Conservation (phyloP, 2,113 vertebrate genomes). For the Marmota flaviventris region DNA sequence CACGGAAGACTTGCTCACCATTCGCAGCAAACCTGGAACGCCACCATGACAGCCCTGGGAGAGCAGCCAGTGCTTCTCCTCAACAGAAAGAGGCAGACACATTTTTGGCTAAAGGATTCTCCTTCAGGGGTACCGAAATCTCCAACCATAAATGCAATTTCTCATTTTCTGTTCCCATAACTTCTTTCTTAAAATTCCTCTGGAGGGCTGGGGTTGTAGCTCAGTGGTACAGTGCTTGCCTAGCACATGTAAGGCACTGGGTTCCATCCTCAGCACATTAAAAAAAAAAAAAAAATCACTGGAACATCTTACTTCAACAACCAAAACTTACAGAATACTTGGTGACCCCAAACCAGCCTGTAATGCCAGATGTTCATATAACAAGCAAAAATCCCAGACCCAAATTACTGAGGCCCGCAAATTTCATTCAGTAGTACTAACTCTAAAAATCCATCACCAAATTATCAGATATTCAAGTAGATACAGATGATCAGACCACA, state of each 20-base stretch:
- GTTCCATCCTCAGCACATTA: too few relatives aligned
- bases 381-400: neutral
- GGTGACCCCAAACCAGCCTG: neutral
- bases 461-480: constrained; percentile 20
- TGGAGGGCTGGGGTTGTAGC: too few relatives aligned
- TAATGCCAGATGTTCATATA: neutral
- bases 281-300: neutral
- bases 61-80: neutral
- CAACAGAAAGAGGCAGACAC: neutral
- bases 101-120: neutral
- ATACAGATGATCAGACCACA: neutral
- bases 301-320: neutral
- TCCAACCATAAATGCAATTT: neutral
- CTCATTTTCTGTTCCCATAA: neutral
- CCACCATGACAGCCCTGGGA: neutral
- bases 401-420: neutral
- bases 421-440: neutral
- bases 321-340: neutral
- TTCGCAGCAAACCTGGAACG: neutral
- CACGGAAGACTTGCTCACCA: neutral
- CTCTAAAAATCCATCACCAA: neutral
- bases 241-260: too few relatives aligned
- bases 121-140: neutral
- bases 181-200: neutral
- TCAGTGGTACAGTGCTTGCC: too few relatives aligned